A percentile compares a stretch with the other conserved stretches of the same genome.
Conservation (phyloP, 2,113 vertebrate species). For the Cebidichthys violaceus region DNA sequence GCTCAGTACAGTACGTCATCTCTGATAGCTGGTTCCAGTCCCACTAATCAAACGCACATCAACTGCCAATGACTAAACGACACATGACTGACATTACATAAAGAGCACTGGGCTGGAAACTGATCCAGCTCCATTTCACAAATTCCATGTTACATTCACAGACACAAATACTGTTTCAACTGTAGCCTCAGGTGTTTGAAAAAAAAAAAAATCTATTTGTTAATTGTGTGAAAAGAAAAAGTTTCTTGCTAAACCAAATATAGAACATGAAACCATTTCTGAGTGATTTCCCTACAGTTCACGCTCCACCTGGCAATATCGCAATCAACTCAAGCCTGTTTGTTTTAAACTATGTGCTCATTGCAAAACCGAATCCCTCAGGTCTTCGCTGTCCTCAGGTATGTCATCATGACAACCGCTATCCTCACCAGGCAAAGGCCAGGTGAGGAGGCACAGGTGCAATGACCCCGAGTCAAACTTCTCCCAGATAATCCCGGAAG, state of each 20-base stretch:
- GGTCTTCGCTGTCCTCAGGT: slow-evolving; percentile 40
- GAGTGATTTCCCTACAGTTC: slow-evolving; percentile 30
- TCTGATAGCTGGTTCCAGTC: slow-evolving; percentile 74
- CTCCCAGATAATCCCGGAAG: slow-evolving; percentile 34
- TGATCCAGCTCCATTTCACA: slow-evolving; percentile 32
- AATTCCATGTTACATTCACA: slow-evolving; percentile 26
- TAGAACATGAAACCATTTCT: slow-evolving; percentile 15
- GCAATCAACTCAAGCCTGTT: slow-evolving; percentile 38
- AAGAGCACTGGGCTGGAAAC: slow-evolving; percentile 60
- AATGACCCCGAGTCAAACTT: slow-evolving; percentile 73
- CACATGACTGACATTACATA: slow-evolving; percentile 62
- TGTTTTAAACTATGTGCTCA: slow-evolving; percentile 28
- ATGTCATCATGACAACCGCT: slow-evolving; percentile 59
- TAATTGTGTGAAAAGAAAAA: slow-evolving; percentile 11
- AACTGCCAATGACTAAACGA: slow-evolving; percentile 61
- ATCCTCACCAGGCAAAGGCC: slow-evolving; percentile 56
- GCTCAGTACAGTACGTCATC: slow-evolving; percentile 64
- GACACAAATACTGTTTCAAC: neutral
- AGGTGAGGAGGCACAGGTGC: slow-evolving; percentile 79
- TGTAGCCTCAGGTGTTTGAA: slow-evolving; percentile 30
- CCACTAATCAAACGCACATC: slow-evolving; percentile 74
- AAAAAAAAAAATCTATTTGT: slow-evolving; percentile 21
- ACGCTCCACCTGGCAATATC: slow-evolving; percentile 33
- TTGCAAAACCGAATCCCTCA: slow-evolving; percentile 27
- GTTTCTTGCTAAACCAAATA: slow-evolving; percentile 27